A percentile compares a stretch with the other conserved stretches of the same genome.
These are phyloP conservation scores for Cryptotis parvus DNA, from an alignment of 2,113 vertebrate species.

Conservation along the genomic window DNA sequence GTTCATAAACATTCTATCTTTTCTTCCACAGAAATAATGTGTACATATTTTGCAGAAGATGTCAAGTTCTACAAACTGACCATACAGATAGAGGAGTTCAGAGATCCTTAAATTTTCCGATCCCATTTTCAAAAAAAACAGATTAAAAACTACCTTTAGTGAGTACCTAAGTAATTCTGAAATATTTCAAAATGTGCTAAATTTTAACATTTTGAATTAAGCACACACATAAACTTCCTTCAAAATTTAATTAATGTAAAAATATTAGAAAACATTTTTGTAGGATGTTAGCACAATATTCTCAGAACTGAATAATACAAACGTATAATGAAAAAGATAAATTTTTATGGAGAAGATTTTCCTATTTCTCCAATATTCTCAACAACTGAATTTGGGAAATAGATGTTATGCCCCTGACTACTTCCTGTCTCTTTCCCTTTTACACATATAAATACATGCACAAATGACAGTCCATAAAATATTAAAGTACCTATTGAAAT, in stretches of 20 bases:
- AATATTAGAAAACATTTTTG: neutral
- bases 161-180: neutral
- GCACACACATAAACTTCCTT: neutral
- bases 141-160: neutral
- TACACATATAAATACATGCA: neutral
- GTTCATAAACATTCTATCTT: neutral
- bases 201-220: neutral
- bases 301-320: neutral
- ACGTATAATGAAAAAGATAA: neutral
- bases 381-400: neutral
- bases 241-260: conserved; percentile 6
- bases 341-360: neutral
- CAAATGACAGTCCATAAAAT: neutral
- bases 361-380: neutral
- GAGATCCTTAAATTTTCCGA: neutral
- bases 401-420: neutral
- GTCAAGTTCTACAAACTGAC: neutral
- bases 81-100: neutral
- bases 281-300: neutral
- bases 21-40: neutral
- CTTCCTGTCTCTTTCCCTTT: neutral
- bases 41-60: conserved; percentile 10
- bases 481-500: neutral
- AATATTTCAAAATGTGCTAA: neutral
- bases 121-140: neutral